Base-by-base conservation (phyloP, 2,797 vertebrate species). In the Sebastes hubbsi region DNA sequence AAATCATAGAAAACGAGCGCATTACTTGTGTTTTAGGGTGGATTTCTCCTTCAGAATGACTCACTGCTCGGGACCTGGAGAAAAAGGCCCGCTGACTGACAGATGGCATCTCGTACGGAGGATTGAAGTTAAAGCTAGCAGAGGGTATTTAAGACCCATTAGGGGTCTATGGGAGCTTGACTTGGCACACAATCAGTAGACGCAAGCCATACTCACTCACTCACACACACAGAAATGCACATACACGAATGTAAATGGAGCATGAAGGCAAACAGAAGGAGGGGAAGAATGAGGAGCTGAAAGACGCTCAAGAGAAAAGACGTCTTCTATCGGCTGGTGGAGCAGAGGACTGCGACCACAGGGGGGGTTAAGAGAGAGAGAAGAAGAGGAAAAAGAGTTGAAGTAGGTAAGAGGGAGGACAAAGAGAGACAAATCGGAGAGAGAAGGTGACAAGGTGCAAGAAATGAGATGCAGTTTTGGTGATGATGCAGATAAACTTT, bases 101-200 rank as follows among this genome's bases (percentile, higher is more conserved):
- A 91, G 87, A 94, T 90, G 90, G 90, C 89, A 83, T 80, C 81
- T 76, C 32, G 34, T 60, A 69, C 2, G 6, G 78, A 89, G 90
- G 82, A 85, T 25, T 89, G 75, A 87, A 88, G 89, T 85, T 81
- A 76, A 84, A 91, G 80, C 81, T 78, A 79, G 87, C 90, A 63
- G 63, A 77, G 86, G 87, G 77, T 91, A 91, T 93, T 93, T 92
- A 92, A 89, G 89, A 85, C 54, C 89, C 92, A 94, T 94, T 94
- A 94, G 87, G 88, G 83, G 64, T 91, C 88, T 82, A 65, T 32
- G 82, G 87, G 88, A 92, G 83, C 84, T 85, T 81, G 83, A 87
- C 90, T 92, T 88, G 92, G 91, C 87, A 32, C 52, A 49, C 75
- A 89, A 81, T 87, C 78, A 69, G 73, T 60, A 73, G 77, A 87